Conservation (phyloP, 1,140 invertebrate species). For the Hyles vespertilio region DNA sequence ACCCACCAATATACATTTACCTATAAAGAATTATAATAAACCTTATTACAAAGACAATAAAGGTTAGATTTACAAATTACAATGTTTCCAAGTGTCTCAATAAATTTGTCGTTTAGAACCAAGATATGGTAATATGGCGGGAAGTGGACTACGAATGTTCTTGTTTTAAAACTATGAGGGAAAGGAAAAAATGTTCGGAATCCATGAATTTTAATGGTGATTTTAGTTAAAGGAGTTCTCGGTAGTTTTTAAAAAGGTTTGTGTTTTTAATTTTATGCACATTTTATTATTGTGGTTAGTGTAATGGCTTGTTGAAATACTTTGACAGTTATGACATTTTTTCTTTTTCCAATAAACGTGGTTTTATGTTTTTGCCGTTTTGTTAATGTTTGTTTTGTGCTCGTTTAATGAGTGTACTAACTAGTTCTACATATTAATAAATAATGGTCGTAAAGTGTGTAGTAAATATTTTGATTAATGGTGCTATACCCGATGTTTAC, state of each 20-base stretch:
- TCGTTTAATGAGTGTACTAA: not conserved
- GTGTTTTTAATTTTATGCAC: conserved; percentile 17
- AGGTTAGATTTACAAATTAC: too few relatives aligned
- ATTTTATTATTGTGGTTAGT: conserved; percentile 7
- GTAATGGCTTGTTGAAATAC: not conserved
- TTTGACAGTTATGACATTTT: not conserved
- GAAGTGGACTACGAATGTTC: conserved; percentile 70
- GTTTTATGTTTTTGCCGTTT: too few relatives aligned
- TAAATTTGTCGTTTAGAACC: too few relatives aligned
- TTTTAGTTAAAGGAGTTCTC: conserved; percentile 27
- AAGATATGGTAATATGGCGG: conserved; percentile 67
- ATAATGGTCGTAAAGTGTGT: not conserved
- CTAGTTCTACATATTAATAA: not conserved
- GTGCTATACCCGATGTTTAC: too few relatives aligned
- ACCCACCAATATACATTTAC: conserved; percentile 13
- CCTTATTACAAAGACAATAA: too few relatives aligned
- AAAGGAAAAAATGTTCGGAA: conserved; percentile 48
- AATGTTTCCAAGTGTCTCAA: too few relatives aligned
- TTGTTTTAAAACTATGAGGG: conserved; percentile 50
- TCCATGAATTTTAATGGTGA: conserved; percentile 61
- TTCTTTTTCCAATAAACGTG: too few relatives aligned
- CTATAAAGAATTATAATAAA: too few relatives aligned
- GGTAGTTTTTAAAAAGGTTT: conserved; percentile 20
- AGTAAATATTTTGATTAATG: too few relatives aligned
- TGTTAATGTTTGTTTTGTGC: not conserved